Conservation (phyloP, 2,113 vertebrate species). For the Urocolius indicus region DNA sequence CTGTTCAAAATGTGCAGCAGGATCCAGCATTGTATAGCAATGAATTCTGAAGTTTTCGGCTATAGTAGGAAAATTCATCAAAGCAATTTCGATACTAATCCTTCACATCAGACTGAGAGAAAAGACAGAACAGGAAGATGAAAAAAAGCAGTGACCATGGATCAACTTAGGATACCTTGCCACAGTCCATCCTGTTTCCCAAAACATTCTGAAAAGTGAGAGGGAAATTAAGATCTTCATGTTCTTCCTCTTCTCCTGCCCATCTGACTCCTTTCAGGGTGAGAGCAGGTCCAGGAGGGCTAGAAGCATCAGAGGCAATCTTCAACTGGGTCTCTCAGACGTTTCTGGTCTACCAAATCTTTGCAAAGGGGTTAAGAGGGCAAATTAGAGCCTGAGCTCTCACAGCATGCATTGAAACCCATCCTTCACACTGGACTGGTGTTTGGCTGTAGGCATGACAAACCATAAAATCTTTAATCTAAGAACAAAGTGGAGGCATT, state of each 20-base stretch:
- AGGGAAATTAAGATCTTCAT: not conserved
- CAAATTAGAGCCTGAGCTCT: not conserved
- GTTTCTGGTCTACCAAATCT: not conserved
- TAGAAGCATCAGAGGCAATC: not conserved
- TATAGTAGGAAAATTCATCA: not conserved
- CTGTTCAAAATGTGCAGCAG: not conserved
- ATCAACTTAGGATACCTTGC: not conserved
- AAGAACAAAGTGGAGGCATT: not conserved
- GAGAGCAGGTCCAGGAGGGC: not conserved
- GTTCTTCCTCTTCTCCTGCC: not conserved
- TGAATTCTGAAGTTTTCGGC: not conserved
- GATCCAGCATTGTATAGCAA: not conserved
- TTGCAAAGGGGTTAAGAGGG: not conserved
- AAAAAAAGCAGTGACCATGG: not conserved
- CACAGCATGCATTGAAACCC: not conserved
- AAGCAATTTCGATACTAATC: not conserved
- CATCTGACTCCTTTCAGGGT: fast-evolving
- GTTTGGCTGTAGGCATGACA: not conserved
- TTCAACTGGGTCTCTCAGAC: not conserved
- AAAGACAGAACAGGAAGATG: not conserved
- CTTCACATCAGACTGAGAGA: not conserved
- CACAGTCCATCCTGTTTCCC: not conserved
- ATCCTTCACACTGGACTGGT: fast-evolving
- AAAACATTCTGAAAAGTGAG: not conserved
- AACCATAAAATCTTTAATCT: not conserved